Evolutionary conservation across 2,888 invertebrate genomes (phyloP).

Genomic region (Petrolisthes manimaculis): DNA sequence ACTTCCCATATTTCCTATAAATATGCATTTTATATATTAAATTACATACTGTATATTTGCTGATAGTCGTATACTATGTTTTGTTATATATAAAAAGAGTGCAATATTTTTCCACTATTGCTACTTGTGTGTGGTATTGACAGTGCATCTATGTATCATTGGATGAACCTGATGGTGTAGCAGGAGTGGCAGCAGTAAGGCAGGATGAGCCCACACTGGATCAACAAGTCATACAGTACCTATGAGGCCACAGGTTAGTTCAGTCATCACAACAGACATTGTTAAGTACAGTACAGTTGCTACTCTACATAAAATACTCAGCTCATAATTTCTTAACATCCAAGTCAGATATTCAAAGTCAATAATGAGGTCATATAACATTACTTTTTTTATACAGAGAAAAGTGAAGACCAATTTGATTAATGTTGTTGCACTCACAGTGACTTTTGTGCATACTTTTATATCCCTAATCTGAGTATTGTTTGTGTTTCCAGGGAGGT

Average conservation of each 20-base stretch:
- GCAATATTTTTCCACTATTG: not conserved
- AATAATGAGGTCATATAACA: not conserved
- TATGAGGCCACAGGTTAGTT: conserved; percentile 56
- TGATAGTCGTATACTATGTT: not conserved
- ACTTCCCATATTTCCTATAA: not conserved
- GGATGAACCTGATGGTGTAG: too few species aligned
- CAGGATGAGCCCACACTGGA: conserved; percentile 82
- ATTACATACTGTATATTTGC: not conserved
- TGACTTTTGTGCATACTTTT: not conserved
- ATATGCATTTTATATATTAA: not conserved
- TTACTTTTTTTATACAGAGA: not conserved
- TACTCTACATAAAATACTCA: too few species aligned
- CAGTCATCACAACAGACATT: too few species aligned
- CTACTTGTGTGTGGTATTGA: conserved; percentile 57
- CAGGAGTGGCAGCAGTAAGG: conserved; percentile 81
- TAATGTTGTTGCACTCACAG: not conserved
- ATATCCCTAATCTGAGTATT: not conserved
- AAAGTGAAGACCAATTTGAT: not conserved
- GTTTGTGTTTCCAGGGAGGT: conserved; percentile 67
- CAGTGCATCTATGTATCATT: conserved; percentile 87
- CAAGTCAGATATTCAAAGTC: too few species aligned
- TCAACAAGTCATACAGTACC: conserved; percentile 78
- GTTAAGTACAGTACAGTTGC: too few species aligned
- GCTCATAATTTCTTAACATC: too few species aligned
- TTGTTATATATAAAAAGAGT: not conserved